Evolutionary conservation across 1,140 invertebrate genomes (phyloP).

Genomic region (Bombus impatiens): DNA sequence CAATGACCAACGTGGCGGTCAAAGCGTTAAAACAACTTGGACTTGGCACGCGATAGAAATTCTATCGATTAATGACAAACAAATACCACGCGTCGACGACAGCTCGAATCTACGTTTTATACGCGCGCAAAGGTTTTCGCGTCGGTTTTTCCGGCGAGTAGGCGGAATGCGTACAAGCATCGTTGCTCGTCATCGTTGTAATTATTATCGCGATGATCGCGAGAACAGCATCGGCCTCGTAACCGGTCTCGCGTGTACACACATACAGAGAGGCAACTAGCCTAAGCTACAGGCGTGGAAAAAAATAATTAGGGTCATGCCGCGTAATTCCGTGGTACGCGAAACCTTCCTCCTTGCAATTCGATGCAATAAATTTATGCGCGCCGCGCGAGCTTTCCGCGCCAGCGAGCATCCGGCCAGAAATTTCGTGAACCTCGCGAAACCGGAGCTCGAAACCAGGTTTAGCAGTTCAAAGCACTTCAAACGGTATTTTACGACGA

Average conservation of each 20-base stretch:
- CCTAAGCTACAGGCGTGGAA: conserved; percentile 34
- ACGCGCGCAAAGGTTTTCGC: not conserved
- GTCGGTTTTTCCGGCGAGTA: conserved; percentile 1
- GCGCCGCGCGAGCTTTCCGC: conserved; percentile 9
- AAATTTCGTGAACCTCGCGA: not conserved
- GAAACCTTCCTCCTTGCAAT: conserved; percentile 32
- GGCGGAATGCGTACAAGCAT: conserved; percentile 12
- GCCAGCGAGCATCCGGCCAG: conserved; percentile 4
- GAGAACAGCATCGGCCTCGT: conserved; percentile 9
- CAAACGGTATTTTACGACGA: not conserved
- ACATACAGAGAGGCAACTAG: not conserved
- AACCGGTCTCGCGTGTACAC: not conserved
- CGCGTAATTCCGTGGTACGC: conserved; percentile 41
- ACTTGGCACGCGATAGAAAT: too few species aligned
- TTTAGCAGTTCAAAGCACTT: not conserved
- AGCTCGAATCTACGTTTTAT: not conserved
- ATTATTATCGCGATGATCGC: conserved; percentile 9
- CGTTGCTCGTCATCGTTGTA: conserved; percentile 29
- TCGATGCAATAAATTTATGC: conserved; percentile 35
- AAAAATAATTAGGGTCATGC: conserved; percentile 45
- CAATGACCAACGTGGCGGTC: too few species aligned
- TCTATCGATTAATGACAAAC: not conserved
- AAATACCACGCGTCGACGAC: not conserved
- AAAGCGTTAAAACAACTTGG: not conserved
- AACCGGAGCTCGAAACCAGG: not conserved